phyloP scores from a whole-genome alignment of 2,888 invertebrate species.

The Anodontia alba region DNA sequence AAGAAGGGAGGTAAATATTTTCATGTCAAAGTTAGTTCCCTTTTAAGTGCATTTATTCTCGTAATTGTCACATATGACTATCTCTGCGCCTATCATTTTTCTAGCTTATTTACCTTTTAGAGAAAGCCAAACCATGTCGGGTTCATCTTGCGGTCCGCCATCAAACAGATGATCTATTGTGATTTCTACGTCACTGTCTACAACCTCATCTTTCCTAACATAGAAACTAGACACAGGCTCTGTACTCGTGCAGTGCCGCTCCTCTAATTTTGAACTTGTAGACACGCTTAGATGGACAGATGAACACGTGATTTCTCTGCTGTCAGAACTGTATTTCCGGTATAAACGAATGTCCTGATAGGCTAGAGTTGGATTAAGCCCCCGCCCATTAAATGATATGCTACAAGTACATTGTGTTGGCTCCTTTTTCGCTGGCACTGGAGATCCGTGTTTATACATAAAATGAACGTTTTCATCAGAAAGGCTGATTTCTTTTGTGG shows the following conservation, averaged over 20 bases:
- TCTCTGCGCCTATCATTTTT: too few species aligned
- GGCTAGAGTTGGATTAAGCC: background rate
- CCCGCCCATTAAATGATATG: background rate
- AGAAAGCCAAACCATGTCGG: slow-evolving; percentile 1
- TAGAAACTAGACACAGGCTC: slow-evolving; percentile 3
- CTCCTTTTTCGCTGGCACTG: background rate
- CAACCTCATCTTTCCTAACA: background rate
- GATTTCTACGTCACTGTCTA: background rate
- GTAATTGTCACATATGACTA: too few species aligned
- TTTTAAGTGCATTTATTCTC: too few species aligned
- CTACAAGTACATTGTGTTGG: background rate
- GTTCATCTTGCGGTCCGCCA: background rate
- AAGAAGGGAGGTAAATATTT: too few species aligned
- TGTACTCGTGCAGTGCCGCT: background rate
- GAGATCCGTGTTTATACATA: background rate
- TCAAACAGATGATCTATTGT: background rate
- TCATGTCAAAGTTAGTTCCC: too few species aligned
- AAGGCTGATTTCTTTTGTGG: background rate
- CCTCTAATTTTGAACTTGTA: background rate
- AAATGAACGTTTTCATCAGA: background rate
- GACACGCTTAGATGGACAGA: background rate
- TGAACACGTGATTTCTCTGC: background rate
- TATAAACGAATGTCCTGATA: slow-evolving; percentile 5
- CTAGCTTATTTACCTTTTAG: slow-evolving; percentile 6
- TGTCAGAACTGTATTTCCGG: background rate